These are phyloP conservation scores for Eurypyga helias DNA, from an alignment of 2,113 vertebrate genomes.

Conservation along the genomic window DNA sequence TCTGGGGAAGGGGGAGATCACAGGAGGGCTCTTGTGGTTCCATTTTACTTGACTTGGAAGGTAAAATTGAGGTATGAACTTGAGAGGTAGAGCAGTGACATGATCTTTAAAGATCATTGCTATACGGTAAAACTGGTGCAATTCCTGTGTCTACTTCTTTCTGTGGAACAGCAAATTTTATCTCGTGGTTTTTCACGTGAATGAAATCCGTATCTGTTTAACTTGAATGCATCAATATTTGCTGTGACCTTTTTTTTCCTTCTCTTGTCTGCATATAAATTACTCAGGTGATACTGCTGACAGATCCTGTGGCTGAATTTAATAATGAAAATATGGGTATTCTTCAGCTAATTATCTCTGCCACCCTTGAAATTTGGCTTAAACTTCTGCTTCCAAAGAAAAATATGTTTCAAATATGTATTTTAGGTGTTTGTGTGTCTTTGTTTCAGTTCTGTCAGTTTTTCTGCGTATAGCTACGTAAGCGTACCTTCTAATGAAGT, in stretches of 20 bases:
- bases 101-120: not conserved
- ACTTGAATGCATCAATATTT: not conserved
- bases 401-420: rapidly evolving
- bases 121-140: rapidly evolving
- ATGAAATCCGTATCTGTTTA: not conserved
- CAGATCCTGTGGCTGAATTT: not conserved
- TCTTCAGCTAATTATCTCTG: conserved; percentile 36
- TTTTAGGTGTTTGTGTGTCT: not conserved
- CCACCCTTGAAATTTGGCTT: conserved; percentile 15
- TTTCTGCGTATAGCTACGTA: not conserved
- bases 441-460: not conserved
- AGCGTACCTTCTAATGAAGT: not conserved
- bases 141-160: rapidly evolving
- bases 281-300: not conserved
- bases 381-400: not conserved
- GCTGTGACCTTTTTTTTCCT: not conserved
- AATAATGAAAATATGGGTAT: not conserved
- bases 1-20: rapidly evolving
- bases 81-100: rapidly evolving
- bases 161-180: not conserved
- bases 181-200: rapidly evolving
- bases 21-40: rapidly evolving
- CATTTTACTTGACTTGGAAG: not conserved
- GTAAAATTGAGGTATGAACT: not conserved
- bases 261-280: not conserved